These are phyloP conservation scores for Imbricaverruca yamaguchii DNA, from an alignment of 2,888 invertebrate genomes.

Conservation along the genomic window DNA sequence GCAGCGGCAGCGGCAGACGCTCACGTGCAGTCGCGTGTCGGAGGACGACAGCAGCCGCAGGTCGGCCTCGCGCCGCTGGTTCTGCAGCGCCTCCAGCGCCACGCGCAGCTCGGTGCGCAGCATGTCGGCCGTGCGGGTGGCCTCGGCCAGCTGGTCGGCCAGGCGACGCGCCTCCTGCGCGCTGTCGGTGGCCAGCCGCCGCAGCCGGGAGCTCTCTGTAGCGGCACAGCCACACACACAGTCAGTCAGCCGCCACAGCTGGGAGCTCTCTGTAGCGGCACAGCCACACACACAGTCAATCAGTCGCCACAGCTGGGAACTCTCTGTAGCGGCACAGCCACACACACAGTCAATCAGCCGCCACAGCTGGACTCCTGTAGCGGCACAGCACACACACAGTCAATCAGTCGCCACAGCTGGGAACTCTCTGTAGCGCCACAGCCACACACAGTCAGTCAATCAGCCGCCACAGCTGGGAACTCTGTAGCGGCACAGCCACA, in stretches of 20 bases:
- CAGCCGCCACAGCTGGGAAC: too few species aligned
- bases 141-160: not conserved
- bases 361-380: too few species aligned
- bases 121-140: not conserved
- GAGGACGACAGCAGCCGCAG: not conserved
- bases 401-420: too few species aligned
- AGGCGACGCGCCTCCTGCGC: not conserved
- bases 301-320: not conserved
- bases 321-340: too few species aligned
- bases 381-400: too few species aligned
- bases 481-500: too few species aligned
- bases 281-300: not conserved
- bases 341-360: too few species aligned
- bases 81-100: slow-evolving; percentile 19
- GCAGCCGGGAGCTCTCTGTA: not conserved
- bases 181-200: not conserved
- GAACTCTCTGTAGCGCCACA: too few species aligned
- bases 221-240: too few species aligned
- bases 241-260: not conserved
- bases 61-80: slow-evolving; percentile 11
- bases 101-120: slow-evolving; percentile 18
- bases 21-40: not conserved
- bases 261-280: too few species aligned
- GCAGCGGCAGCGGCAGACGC: too few species aligned
- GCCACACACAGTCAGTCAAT: too few species aligned